A percentile compares a stretch with the other conserved stretches of the same genome.
phyloP scores from a whole-genome alignment of 2,888 invertebrate species.

The Agonopterix subpropinquella region DNA sequence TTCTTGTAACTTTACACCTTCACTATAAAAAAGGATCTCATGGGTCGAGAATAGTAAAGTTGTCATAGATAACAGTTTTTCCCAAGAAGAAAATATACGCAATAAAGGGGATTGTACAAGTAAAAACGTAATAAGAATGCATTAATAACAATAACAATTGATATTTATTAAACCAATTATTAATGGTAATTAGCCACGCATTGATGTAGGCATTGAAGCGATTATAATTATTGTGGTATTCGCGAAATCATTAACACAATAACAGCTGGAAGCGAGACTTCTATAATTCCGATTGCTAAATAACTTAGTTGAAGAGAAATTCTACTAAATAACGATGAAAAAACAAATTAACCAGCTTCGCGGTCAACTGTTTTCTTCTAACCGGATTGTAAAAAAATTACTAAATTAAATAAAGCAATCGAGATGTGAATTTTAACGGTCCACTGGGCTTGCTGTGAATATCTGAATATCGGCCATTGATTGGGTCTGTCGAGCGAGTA shows the following conservation, averaged over 20 bases:
- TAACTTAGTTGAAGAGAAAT: conserved; percentile 19
- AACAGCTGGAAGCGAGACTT: neutral
- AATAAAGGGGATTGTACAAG: too few relatives aligned
- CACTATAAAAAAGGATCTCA: too few relatives aligned
- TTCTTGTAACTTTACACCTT: too few relatives aligned
- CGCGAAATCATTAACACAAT: conserved; percentile 1
- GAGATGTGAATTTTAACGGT: conserved; percentile 46
- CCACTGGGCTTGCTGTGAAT: conserved; percentile 31
- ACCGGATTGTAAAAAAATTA: conserved; percentile 28
- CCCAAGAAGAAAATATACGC: too few relatives aligned
- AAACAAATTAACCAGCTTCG: conserved; percentile 32
- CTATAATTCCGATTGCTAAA: conserved; percentile 4
- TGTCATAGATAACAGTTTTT: too few relatives aligned
- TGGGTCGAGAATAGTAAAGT: too few relatives aligned
- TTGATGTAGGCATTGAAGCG: conserved; percentile 3
- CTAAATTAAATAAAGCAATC: conserved; percentile 68
- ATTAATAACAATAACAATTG: conserved; percentile 3
- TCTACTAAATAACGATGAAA: conserved; percentile 27
- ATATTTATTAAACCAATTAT: conserved; percentile 8
- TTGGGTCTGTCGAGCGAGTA: conserved; percentile 41
- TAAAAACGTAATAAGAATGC: neutral
- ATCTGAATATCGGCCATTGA: conserved; percentile 45
- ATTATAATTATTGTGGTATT: conserved; percentile 2
- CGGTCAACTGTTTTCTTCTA: conserved; percentile 29
- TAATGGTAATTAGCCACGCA: conserved; percentile 6